Percentiles rank a stretch among this genome's conserved stretches.
Conservation (phyloP, 2,888 invertebrate genomes). For the Cephonodes hylas region DNA sequence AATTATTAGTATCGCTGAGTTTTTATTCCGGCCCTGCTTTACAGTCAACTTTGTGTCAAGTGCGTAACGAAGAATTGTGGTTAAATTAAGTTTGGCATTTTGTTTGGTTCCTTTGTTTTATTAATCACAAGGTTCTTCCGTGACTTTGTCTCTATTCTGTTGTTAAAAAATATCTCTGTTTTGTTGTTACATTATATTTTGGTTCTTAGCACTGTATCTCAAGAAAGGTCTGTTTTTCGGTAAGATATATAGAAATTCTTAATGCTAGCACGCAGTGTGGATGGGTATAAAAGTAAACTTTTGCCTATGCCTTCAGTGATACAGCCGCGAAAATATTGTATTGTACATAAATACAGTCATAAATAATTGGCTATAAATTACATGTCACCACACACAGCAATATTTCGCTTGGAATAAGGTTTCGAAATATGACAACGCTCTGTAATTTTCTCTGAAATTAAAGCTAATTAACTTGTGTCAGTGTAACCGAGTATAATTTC, state of each 20-base stretch:
- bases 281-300: too few relatives aligned
- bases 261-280: too few relatives aligned
- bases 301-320: too few relatives aligned
- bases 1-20: too few relatives aligned
- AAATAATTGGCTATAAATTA: background rate
- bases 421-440: background rate
- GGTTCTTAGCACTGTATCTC: too few relatives aligned
- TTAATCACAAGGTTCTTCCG: slow-evolving; percentile 2
- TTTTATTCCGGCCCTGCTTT: too few relatives aligned
- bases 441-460: background rate
- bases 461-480: background rate
- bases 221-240: too few relatives aligned
- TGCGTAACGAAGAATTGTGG: slow-evolving; percentile 7
- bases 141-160: background rate
- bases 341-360: too few relatives aligned
- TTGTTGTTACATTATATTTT: too few relatives aligned
- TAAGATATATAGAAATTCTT: too few relatives aligned
- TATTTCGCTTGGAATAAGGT: background rate
- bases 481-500: background rate
- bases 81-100: slow-evolving; percentile 14
- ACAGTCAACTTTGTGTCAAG: slow-evolving; percentile 20
- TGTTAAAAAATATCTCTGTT: too few relatives aligned
- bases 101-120: background rate
- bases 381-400: background rate
- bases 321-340: too few relatives aligned